Evolutionary conservation across 2,888 invertebrate species (phyloP).

Genomic region (Itoplectis maculator): DNA sequence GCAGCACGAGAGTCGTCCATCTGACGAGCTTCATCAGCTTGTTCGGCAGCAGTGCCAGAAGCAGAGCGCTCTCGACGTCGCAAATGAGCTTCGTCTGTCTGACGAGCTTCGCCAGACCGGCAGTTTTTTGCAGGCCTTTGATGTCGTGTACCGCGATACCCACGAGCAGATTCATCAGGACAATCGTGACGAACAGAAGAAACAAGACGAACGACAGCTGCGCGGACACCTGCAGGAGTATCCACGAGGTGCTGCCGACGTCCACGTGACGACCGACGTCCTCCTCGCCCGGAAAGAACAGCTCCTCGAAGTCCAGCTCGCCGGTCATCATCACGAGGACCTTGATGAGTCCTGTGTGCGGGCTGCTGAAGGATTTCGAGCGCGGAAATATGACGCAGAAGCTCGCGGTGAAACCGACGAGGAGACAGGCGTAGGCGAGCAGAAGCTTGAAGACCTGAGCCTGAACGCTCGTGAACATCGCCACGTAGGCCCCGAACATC

Average conservation of each 20-base stretch:
- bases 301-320: constrained; percentile 91
- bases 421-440: constrained; percentile 93
- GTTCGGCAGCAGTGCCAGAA: constrained; percentile 92
- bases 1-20: constrained; percentile 92
- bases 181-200: constrained; percentile 93
- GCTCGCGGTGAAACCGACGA: constrained; percentile 94
- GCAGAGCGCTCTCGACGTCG: constrained; percentile 93
- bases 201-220: constrained; percentile 93
- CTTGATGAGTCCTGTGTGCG: constrained; percentile 93
- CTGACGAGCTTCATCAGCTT: constrained; percentile 91
- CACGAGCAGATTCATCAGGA: constrained; percentile 93
- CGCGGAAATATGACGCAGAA: constrained; percentile 95
- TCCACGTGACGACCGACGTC: constrained; percentile 88
- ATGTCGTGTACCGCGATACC: constrained; percentile 96
- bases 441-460: constrained; percentile 95
- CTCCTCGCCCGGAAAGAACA: constrained; percentile 87
- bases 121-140: constrained; percentile 93
- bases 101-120: constrained; percentile 93
- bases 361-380: constrained; percentile 92
- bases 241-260: constrained; percentile 81
- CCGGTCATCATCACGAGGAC: constrained; percentile 96
- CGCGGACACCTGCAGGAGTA: constrained; percentile 91
- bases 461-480: constrained; percentile 95
- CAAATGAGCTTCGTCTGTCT: constrained; percentile 95
- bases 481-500: constrained; percentile 95